Percentiles rank a stretch among this genome's conserved stretches.
phyloP scores from a whole-genome alignment of 1,140 invertebrate genomes.

The Drosophila sulfurigaster region DNA sequence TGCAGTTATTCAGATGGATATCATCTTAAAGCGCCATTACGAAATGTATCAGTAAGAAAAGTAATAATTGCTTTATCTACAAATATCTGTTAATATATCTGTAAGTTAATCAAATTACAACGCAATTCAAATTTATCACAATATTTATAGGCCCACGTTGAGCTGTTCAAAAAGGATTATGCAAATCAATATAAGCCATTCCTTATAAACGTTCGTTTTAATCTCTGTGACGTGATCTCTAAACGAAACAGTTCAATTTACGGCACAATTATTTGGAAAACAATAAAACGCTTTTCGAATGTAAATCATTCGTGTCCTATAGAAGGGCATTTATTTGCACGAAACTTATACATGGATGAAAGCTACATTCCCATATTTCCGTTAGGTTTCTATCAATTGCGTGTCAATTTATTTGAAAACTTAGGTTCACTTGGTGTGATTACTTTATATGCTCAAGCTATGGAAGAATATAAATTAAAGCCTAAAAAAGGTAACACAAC shows the following conservation, averaged over 20 bases:
- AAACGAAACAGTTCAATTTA: neutral
- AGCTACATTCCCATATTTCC: neutral
- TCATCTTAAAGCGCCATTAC: constrained; percentile 3
- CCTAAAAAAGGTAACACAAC: too few species aligned
- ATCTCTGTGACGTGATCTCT: neutral
- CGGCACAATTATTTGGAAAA: neutral
- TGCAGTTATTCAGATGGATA: constrained; percentile 32
- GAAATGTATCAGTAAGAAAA: constrained; percentile 17
- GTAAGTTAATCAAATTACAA: neutral
- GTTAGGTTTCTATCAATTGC: neutral
- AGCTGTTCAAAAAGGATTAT: neutral
- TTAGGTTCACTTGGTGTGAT: too few species aligned
- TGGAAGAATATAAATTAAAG: too few species aligned
- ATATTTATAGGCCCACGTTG: neutral
- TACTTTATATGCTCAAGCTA: too few species aligned
- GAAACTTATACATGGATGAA: neutral
- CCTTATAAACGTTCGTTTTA: neutral
- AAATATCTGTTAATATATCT: neutral
- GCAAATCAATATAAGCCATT: neutral
- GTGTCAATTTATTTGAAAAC: neutral
- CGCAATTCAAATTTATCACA: neutral
- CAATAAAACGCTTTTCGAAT: neutral
- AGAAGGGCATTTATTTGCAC: neutral
- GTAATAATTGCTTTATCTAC: too few species aligned
- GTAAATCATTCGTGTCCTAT: neutral